Evolutionary conservation across 2,113 vertebrate species (phyloP).

Genomic region (Hypomesus transpacificus): DNA sequence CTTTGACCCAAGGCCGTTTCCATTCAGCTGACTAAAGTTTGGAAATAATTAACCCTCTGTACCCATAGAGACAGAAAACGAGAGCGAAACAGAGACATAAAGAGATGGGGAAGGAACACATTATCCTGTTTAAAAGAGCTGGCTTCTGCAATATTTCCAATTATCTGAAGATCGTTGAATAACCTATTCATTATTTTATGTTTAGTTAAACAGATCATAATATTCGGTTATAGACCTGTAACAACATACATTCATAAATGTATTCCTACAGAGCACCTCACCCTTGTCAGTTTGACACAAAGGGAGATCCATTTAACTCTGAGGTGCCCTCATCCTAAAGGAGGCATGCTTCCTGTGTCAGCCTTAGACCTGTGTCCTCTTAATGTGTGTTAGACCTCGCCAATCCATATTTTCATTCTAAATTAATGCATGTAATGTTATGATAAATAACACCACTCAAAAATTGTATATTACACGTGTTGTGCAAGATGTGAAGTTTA

Average conservation of each 20-base stretch:
- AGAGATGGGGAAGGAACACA: constrained; percentile 11
- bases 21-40: constrained; percentile 19
- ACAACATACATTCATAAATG: not conserved
- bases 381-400: too few relatives aligned
- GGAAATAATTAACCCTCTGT: constrained; percentile 41
- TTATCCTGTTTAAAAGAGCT: not conserved
- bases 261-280: not conserved
- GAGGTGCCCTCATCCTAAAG: not conserved
- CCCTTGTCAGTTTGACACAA: not conserved
- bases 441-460: too few relatives aligned
- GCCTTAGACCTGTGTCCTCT: too few relatives aligned
- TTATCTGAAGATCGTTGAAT: not conserved
- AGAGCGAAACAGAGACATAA: not conserved
- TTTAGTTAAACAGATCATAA: not conserved
- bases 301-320: not conserved
- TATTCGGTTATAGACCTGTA: too few relatives aligned
- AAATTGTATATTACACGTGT: too few relatives aligned
- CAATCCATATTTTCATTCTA: too few relatives aligned
- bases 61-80: constrained; percentile 13
- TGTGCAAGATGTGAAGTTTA: too few relatives aligned
- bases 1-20: constrained; percentile 18
- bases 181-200: not conserved
- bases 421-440: too few relatives aligned
- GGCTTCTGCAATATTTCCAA: not conserved
- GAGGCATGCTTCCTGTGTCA: not conserved